Evolutionary conservation across 2,888 invertebrate species (phyloP), one percentile per base, ranked within the genome.

Genomic region (Hypomecis atomaria): DNA sequence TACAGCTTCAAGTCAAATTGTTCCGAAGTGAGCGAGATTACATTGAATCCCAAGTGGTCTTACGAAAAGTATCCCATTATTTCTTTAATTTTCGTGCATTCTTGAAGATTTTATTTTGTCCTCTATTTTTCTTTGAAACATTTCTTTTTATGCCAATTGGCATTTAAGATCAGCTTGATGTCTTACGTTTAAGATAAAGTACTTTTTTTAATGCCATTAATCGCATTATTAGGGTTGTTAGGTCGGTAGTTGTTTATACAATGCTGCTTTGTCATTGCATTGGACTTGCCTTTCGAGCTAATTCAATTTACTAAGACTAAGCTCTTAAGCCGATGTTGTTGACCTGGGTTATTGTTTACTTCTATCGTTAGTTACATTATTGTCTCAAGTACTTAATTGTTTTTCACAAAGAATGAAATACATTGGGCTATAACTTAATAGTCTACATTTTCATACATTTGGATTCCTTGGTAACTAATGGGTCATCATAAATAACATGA

Each of bases 241-340:
- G 61, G 56, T 53, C 62, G 44, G 9, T 56, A 47, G 50, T 42
- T 54, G 36, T 72, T 82, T 81, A 85, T 83, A 78, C 81, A 82
- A 81, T 84, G 78, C 81, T 78, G 66, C 79, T 71, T 78, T 82
- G 67, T 49, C 57, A 76, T 78, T 78, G 80, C 77, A 81, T 78
- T 81, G 78, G 76, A 79, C 79, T 78, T 81, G 76, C 76, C 72
- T 78, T 75, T 78, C 59, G 63, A 67, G 75, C 81, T 88, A 89
- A 89, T 89, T 86, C 79, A 86, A 89, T 88, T 88, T 86, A 81
- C 77, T 67, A 42, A 50, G 40, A 52, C 63, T 63, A 78, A 76
- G 80, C 75, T 78, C 73, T 78, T 81, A 78, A 80, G 71, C 72
- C 66, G 72, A 77, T 79, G 86, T 85, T 85, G 81, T 81, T 89